Percentiles rank a stretch among this genome's conserved stretches.
Conservation (phyloP, 1,140 invertebrate genomes). For the Apis cerana region DNA sequence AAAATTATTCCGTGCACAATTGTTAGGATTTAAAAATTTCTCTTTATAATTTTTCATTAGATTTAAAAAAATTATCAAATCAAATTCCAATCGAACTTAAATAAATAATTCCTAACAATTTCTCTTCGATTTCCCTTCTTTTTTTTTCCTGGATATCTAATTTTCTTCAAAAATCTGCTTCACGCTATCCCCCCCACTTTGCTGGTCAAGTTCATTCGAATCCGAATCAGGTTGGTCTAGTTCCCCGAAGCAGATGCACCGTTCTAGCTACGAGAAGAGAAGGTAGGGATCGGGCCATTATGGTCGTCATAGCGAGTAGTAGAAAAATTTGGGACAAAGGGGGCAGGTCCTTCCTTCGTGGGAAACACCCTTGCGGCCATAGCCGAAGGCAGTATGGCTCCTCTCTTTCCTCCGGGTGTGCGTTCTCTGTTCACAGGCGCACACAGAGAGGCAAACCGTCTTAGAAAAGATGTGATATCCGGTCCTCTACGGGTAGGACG, state of each 20-base stretch:
- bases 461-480: constrained; percentile 26
- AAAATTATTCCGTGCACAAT: constrained; percentile 1
- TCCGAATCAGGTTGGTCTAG: neutral
- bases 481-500: constrained; percentile 32
- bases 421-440: neutral
- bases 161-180: neutral
- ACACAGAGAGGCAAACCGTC: neutral
- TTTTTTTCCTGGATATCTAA: too few relatives aligned
- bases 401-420: neutral
- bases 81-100: too few relatives aligned
- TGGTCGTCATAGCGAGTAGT: constrained; percentile 59
- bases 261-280: neutral
- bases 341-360: constrained; percentile 70
- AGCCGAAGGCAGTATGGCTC: constrained; percentile 74
- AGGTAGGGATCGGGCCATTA: constrained; percentile 54
- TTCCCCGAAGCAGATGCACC: constrained; percentile 22
- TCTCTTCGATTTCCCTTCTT: too few relatives aligned
- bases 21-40: neutral
- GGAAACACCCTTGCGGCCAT: constrained; percentile 79
- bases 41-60: too few relatives aligned
- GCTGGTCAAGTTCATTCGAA: neutral
- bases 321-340: constrained; percentile 36
- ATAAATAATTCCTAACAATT: neutral
- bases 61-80: too few relatives aligned
- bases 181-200: too few relatives aligned